These are phyloP conservation scores for Drosophila mayaguana DNA, from an alignment of 2,888 invertebrate species.

Conservation along the genomic window DNA sequence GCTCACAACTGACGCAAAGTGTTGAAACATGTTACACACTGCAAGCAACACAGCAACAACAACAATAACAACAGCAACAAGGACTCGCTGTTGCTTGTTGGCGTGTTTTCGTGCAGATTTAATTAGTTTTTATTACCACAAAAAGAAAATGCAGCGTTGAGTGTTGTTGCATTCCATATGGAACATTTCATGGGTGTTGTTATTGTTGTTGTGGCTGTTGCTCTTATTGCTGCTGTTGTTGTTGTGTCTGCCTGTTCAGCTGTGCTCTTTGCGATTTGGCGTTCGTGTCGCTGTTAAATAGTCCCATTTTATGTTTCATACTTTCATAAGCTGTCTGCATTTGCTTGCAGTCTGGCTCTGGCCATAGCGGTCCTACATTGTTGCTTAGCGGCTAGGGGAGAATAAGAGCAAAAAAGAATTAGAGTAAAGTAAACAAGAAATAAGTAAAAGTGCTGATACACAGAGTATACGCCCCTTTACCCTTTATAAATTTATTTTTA, in stretches of 20 bases:
- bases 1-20: slow-evolving; percentile 63
- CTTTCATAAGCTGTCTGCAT: slow-evolving; percentile 39
- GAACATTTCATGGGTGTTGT: slow-evolving; percentile 45
- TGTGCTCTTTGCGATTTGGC: slow-evolving; percentile 24
- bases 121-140: slow-evolving; percentile 74
- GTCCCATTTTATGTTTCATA: slow-evolving; percentile 59
- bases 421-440: background rate
- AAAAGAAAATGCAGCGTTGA: slow-evolving; percentile 40
- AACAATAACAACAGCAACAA: slow-evolving; percentile 36
- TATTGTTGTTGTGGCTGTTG: slow-evolving; percentile 12
- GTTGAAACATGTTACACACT: slow-evolving; percentile 74
- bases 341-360: background rate
- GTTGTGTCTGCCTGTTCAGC: slow-evolving; percentile 21
- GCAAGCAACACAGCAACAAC: slow-evolving; percentile 7
- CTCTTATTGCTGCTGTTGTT: background rate
- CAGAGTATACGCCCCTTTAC: background rate
- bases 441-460: background rate
- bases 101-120: slow-evolving; percentile 69
- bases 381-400: slow-evolving; percentile 2
- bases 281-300: slow-evolving; percentile 49
- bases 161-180: slow-evolving; percentile 53
- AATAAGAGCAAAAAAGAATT: background rate
- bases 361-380: slow-evolving; percentile 37
- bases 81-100: slow-evolving; percentile 28
- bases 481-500: background rate